phyloP scores from a whole-genome alignment of 2,797 vertebrate species.

The Pangasius mekongensis region DNA sequence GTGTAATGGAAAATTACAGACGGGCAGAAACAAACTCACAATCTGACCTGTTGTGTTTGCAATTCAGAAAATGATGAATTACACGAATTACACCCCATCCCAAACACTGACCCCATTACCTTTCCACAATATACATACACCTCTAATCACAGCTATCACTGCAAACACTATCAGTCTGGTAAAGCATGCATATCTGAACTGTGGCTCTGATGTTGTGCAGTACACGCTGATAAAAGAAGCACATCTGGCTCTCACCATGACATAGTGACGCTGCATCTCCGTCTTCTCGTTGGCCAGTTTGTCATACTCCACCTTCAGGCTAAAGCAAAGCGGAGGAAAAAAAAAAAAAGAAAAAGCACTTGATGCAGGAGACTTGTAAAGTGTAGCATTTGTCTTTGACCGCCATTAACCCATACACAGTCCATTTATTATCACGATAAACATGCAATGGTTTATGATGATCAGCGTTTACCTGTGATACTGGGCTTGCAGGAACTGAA shows the following conservation, averaged over 20 bases:
- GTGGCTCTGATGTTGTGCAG: slow-evolving; percentile 6
- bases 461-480: slow-evolving; percentile 88
- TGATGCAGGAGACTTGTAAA: slow-evolving; percentile 28
- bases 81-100: slow-evolving; percentile 61
- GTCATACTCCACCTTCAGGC: slow-evolving; percentile 96
- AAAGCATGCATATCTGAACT: slow-evolving; percentile 30
- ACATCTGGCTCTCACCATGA: slow-evolving; percentile 84
- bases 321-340: slow-evolving; percentile 57
- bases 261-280: slow-evolving; percentile 96
- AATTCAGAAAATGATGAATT: slow-evolving; percentile 10
- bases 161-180: slow-evolving; percentile 42
- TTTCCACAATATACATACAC: slow-evolving; percentile 56
- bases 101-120: slow-evolving; percentile 69
- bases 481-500: slow-evolving; percentile 95
- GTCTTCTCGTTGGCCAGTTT: slow-evolving; percentile 96
- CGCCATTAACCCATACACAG: background rate
- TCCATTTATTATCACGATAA: background rate
- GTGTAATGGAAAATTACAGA: slow-evolving; percentile 25
- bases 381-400: background rate
- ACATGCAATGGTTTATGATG: background rate
- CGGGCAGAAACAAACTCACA: background rate
- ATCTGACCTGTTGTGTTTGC: background rate
- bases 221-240: background rate
- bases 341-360: slow-evolving; percentile 47
- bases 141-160: slow-evolving; percentile 60